Base-by-base conservation (phyloP, 2,797 vertebrate species). In the Parauchenoglanis ngamensis region DNA sequence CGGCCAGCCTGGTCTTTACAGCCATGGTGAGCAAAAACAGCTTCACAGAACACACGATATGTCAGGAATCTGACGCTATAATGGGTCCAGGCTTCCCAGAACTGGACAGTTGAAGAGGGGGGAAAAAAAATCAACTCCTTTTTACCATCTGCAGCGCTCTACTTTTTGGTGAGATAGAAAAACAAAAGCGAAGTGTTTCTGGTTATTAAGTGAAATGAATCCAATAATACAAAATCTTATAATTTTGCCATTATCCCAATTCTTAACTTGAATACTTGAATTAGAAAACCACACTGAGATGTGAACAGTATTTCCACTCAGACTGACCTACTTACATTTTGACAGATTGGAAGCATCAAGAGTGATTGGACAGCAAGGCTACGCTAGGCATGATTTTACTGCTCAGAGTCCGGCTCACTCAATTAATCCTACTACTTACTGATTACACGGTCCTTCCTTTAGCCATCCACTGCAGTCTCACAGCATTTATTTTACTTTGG, bases 321-420 rank as follows among this genome's bases (percentile, higher is more conserved):
- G 85, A 67, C 52, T 81, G 75, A 81, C 85, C 67, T 84, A 68
- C 19, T 68, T 89, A 7, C 46, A 80, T 28, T 67, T 23, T 17
- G 7, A 7, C 44, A 63, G 61, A 73, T 79, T 49, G 56, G 63
- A 49, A 4, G 28, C n/a, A 65, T 2, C 28, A 61, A 59, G 57
- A 35, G 75, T 76, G 40, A 23, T 72, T 72, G 13, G 11, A 46
- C 21, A 46, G 3, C 40, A 83, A 81, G 52, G 25, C 35, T 40
- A 63, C 21, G 31, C 28, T 28, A 46, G 78, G 54, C 61, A 21
- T 65, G 1, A 15, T 17, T 78, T 56, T 78, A 78, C 19, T 46
- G 72, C 44, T 49, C 25, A 13, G 15, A 75, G 4, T 15, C 3
- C 5, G 11, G 21, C 40, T 77, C 25, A 76, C 7, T 46, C 40